Base-by-base conservation (phyloP, 2,888 invertebrate genomes). In the Arenicola marina region DNA sequence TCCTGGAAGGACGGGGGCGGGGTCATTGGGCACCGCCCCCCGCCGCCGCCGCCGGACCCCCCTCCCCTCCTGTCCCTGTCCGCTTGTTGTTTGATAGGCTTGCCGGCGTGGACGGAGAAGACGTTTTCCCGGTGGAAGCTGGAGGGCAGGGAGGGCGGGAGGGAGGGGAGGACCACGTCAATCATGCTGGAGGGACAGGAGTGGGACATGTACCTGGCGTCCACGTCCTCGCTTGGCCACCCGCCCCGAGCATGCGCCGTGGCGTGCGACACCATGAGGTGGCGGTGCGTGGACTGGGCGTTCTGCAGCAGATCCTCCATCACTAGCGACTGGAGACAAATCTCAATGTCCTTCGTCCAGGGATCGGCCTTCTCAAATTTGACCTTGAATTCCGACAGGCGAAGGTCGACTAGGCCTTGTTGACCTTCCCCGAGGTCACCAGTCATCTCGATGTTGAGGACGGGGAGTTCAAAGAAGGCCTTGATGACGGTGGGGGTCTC, bases 301-400 rank as follows among this genome's bases (percentile, higher is more conserved):
- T 90, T 88, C 76, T 91, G 90, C 4, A 92, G 87, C 2, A 95
- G 86, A 84, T 96, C 95, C 82, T 95, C 95, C 91, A 96, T 92
- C 2, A 91, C 87, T 28, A 96, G 87, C 0, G 95, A 92, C 70
- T 92, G 89, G 4, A 96, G 85, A 0, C 92, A 90, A 2, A 83
- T 63, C 43, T 91, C 89, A 58, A 93, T 86, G 70, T 88, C 88
- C 2, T 91, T 92, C 79, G 91, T 90, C 73, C 88, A 88, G 28
- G 85, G 86, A 68, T 89, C 89, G 62, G 87, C 85, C 70, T 89
- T 89, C 67, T 90, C 89, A 78, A 90, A 91, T 55, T 88, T 88
- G 56, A 93, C 88, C 46, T 88, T 87, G 76, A 95, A 92, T 78
- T 95, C 92, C 46, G 90, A 86, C 84, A 94, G 92, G 0, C 91